phyloP scores from a whole-genome alignment of 2,113 vertebrate genomes.

The Austrofundulus limnaeus region DNA sequence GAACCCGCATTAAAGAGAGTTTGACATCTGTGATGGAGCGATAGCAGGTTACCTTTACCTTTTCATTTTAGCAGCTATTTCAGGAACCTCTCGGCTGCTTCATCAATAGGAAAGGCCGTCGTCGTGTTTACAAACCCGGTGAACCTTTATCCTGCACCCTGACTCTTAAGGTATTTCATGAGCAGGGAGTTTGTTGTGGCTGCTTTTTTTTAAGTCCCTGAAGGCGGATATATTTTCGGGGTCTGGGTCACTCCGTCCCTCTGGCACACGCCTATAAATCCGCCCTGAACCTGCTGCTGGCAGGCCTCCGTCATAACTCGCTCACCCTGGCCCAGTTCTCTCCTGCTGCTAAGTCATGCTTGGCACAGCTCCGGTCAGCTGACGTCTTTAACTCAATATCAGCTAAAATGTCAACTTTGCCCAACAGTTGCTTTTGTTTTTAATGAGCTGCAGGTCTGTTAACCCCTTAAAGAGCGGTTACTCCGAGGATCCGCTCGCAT shows the following conservation, averaged over 20 bases:
- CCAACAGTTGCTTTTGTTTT: background rate
- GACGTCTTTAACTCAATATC: conserved; percentile 3
- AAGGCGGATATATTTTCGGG: conserved; percentile 34
- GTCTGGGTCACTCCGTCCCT: conserved; percentile 44
- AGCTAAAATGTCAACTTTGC: background rate
- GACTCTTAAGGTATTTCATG: conserved; percentile 10
- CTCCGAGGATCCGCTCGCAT: no score
- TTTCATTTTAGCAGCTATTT: background rate
- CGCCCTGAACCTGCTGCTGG: conserved; percentile 22
- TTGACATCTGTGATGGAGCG: conserved; percentile 11
- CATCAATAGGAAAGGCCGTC: background rate
- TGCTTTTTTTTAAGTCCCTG: conserved; percentile 6
- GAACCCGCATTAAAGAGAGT: conserved; percentile 14
- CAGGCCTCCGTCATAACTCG: conserved; percentile 7
- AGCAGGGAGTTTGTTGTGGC: conserved; percentile 19
- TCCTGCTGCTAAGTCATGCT: conserved; percentile 19
- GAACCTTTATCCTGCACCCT: background rate
- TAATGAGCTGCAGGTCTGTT: background rate
- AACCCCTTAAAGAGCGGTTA: no score
- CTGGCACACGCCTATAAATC: conserved; percentile 37
- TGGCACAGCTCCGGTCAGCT: background rate
- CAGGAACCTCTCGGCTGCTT: background rate
- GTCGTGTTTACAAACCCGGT: background rate
- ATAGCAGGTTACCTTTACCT: conserved; percentile 9
- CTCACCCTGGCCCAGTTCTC: conserved; percentile 33